phyloP scores from a whole-genome alignment of 2,113 vertebrate genomes.

The Riparia riparia region DNA sequence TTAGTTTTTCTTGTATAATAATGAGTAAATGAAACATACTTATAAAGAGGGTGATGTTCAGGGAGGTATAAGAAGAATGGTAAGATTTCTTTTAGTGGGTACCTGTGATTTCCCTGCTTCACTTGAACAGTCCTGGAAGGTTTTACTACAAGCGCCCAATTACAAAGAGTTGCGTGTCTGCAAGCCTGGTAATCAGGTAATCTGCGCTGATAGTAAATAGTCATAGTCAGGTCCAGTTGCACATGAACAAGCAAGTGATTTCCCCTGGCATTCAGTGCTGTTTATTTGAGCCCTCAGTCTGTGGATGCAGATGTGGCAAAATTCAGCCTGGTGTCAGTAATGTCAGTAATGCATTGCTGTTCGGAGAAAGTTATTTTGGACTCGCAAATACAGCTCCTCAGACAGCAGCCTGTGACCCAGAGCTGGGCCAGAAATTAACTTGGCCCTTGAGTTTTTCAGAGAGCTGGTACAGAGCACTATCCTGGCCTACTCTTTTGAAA shows the following conservation, averaged over 20 bases:
- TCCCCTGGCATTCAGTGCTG: background rate
- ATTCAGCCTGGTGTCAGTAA: background rate
- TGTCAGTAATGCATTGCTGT: background rate
- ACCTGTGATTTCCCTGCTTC: background rate
- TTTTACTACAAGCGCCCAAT: background rate
- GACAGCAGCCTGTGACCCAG: background rate
- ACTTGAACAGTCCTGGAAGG: background rate
- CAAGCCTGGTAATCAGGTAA: background rate
- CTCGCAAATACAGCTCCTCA: background rate
- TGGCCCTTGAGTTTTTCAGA: background rate
- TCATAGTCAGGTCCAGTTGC: background rate
- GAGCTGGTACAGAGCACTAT: background rate
- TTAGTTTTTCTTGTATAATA: constrained; percentile 30
- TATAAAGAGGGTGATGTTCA: background rate
- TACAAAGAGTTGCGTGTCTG: background rate
- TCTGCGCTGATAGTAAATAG: background rate
- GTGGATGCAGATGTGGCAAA: constrained; percentile 20
- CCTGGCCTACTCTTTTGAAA: background rate
- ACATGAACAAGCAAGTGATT: background rate
- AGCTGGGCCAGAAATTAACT: background rate
- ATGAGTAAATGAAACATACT: background rate
- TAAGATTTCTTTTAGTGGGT: background rate
- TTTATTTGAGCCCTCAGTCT: background rate
- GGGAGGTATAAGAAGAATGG: background rate
- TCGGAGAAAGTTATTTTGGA: background rate